A percentile compares a stretch with the other conserved stretches of the same genome.
Evolutionary conservation across 1,140 invertebrate genomes (phyloP).

Genomic region (Battus philenor): DNA sequence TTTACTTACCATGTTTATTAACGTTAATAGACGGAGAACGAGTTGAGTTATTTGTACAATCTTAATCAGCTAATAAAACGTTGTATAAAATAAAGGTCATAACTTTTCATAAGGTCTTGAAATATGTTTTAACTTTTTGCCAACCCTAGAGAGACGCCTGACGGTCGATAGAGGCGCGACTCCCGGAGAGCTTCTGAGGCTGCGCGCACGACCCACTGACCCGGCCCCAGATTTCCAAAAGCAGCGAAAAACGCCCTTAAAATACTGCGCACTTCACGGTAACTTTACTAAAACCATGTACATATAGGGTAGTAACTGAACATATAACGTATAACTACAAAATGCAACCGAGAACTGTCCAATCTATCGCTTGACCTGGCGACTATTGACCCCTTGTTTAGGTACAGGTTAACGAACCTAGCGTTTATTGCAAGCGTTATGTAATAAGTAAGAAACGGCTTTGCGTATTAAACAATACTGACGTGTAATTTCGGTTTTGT

Average conservation of each 20-base stretch:
- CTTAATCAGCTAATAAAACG: too few species aligned
- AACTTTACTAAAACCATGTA: conserved; percentile 27
- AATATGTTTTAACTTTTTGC: conserved; percentile 17
- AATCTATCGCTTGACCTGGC: conserved; percentile 7
- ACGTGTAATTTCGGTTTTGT: too few species aligned
- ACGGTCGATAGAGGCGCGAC: conserved; percentile 71
- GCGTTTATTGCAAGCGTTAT: too few species aligned
- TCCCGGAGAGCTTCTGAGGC: conserved; percentile 57
- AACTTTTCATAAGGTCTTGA: too few species aligned
- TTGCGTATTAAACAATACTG: too few species aligned
- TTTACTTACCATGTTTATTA: neutral
- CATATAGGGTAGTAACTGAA: too few species aligned
- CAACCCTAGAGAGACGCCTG: conserved; percentile 57
- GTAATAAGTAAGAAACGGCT: too few species aligned
- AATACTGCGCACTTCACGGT: conserved; percentile 29
- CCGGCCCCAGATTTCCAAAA: conserved; percentile 41
- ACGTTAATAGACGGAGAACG: too few species aligned
- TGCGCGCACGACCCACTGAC: conserved; percentile 73
- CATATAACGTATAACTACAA: conserved; percentile 1
- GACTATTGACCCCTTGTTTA: conserved; percentile 2
- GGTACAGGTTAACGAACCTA: conserved; percentile 8
- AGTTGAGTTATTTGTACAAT: too few species aligned
- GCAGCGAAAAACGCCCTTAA: conserved; percentile 43
- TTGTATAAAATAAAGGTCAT: too few species aligned
- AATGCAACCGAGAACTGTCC: too few species aligned